A percentile compares a stretch with the other conserved stretches of the same genome.
These are phyloP conservation scores for Anhinga anhinga DNA, from an alignment of 2,113 vertebrate species.

Conservation along the genomic window DNA sequence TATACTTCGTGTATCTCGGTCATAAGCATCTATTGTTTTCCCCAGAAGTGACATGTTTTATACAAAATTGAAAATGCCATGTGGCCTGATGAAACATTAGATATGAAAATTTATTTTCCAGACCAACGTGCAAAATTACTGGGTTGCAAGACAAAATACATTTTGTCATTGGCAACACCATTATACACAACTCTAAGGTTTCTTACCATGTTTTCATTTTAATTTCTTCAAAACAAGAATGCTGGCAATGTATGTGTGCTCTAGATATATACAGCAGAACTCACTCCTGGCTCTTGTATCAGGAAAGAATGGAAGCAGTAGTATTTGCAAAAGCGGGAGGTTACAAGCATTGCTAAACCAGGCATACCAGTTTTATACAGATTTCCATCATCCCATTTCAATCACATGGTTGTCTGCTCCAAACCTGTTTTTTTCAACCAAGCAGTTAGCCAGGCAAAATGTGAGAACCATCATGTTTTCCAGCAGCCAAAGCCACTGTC, in stretches of 20 bases:
- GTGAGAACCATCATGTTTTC: neutral
- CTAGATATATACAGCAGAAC: neutral
- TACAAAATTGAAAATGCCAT: neutral
- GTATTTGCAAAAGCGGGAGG: neutral
- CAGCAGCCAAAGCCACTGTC: neutral
- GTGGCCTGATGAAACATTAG: neutral
- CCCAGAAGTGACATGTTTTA: neutral
- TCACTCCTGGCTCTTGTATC: neutral
- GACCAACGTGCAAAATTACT: neutral
- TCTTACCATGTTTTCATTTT: neutral
- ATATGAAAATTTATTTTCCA: neutral
- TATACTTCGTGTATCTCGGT: neutral
- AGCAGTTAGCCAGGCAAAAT: neutral
- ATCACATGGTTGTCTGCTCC: neutral
- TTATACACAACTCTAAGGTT: neutral
- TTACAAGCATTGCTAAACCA: neutral
- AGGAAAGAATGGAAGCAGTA: neutral
- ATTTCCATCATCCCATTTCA: neutral
- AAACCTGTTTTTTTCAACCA: neutral
- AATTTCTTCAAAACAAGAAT: neutral
- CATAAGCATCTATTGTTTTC: constrained; percentile 2
- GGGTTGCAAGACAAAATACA: neutral
- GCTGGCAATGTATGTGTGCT: neutral
- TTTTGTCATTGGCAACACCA: neutral
- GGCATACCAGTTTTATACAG: neutral